A percentile compares a stretch with the other conserved stretches of the same genome.
These are phyloP conservation scores for Hydropsyche betteni DNA, from an alignment of 2,888 invertebrate genomes.

Conservation along the genomic window DNA sequence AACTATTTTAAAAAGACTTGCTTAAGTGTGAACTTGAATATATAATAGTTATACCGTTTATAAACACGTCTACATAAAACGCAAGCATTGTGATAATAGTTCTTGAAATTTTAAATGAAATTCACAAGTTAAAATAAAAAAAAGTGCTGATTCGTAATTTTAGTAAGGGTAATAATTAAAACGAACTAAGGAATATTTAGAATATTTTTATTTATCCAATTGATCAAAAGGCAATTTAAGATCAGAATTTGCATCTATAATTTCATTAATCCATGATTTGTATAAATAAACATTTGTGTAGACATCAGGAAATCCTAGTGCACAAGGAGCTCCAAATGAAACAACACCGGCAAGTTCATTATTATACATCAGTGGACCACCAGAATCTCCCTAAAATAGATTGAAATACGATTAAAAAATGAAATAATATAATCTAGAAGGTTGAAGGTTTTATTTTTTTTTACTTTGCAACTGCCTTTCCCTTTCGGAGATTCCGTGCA, in stretches of 20 bases:
- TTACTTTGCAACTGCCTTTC: constrained; percentile 10
- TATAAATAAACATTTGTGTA: background rate
- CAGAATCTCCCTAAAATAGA: constrained; percentile 19
- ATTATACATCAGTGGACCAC: background rate
- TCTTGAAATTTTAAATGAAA: too few species aligned
- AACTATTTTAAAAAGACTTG: too few species aligned
- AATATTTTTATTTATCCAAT: too few species aligned
- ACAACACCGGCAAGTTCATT: background rate
- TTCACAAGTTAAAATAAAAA: background rate
- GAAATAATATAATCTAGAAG: background rate
- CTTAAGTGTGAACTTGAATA: too few species aligned
- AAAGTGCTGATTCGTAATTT: background rate
- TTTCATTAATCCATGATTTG: background rate
- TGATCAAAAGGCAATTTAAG: too few species aligned
- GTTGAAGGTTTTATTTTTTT: background rate
- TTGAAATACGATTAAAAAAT: background rate
- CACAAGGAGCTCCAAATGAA: background rate
- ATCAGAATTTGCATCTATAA: too few species aligned
- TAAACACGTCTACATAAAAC: too few species aligned
- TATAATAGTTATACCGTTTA: too few species aligned
- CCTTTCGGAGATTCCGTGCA: constrained; percentile 3
- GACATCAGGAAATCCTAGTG: background rate
- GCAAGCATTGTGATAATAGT: too few species aligned
- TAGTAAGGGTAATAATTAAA: background rate
- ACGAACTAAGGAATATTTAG: background rate